Conservation (phyloP, 2,888 invertebrate species). For the Physocephala rufipes region DNA sequence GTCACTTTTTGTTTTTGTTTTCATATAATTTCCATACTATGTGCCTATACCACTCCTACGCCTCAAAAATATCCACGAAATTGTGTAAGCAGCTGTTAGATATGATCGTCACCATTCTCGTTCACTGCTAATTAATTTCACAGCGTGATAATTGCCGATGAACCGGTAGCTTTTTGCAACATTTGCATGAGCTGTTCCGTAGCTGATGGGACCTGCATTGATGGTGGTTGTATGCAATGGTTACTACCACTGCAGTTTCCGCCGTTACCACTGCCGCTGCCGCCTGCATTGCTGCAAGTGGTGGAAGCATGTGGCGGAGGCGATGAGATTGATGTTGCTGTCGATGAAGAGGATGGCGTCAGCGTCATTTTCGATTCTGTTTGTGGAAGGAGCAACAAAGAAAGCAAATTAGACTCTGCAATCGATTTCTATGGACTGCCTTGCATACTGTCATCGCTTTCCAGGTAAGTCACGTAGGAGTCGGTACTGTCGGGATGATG, state of each 20-base stretch:
- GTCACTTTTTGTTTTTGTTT: slow-evolving; percentile 13
- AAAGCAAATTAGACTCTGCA: slow-evolving; percentile 65
- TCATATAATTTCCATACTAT: no score
- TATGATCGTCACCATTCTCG: neutral
- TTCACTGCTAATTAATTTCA: slow-evolving; percentile 42
- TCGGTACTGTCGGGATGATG: slow-evolving; percentile 83
- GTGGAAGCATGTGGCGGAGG: slow-evolving; percentile 50
- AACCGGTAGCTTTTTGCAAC: slow-evolving; percentile 61
- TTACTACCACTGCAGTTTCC: slow-evolving; percentile 15
- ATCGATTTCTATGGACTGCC: slow-evolving; percentile 73
- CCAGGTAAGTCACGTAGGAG: slow-evolving; percentile 92
- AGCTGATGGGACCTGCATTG: slow-evolving; percentile 55
- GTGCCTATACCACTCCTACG: no score
- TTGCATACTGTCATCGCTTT: slow-evolving; percentile 84
- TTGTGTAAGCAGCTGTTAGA: neutral
- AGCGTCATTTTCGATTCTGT: slow-evolving; percentile 62
- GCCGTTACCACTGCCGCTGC: slow-evolving; percentile 35
- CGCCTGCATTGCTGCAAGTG: slow-evolving; percentile 30
- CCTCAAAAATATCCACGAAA: no score
- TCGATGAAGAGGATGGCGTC: slow-evolving; percentile 52
- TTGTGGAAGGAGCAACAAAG: slow-evolving; percentile 58
- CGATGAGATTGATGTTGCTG: slow-evolving; percentile 58
- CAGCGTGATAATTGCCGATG: slow-evolving; percentile 44
- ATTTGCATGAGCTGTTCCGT: slow-evolving; percentile 64
- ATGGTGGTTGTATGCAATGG: slow-evolving; percentile 19